Evolutionary conservation across 2,888 invertebrate species (phyloP), one percentile per base, ranked within the genome.

Genomic region (Trilocha varians): DNA sequence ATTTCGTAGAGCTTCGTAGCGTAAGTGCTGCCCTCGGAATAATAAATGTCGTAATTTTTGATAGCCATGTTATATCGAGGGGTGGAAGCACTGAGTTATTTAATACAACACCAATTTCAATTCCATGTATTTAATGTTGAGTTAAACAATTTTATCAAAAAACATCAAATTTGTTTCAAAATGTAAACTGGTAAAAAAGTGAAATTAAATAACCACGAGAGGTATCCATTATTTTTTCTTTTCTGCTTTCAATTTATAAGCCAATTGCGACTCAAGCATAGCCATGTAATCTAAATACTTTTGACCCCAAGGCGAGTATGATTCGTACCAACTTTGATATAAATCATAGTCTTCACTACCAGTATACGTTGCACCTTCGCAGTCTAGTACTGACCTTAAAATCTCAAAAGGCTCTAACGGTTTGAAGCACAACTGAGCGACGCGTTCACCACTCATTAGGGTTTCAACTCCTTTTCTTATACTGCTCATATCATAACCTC

Each of bases 371-470:
- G 73, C 70, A 0, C 52, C 53, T 13, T 66, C 55, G 34, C 59
- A 59, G 3, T 63, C 62, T 14, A 88, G 15, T 6, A 90, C 69
- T 3, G 74, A 70, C 2, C 75, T 59, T 5, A 89, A 57, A 5
- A 91, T 63, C 59, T 91, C 91, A 3, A 52, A 33, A 0, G 82
- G 87, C 1, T 66, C 45, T 8, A 91, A 58, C 0, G 91, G 90
- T 16, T 76, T 80, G 42, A 78, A 76, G 38, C 76, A 76, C 11
- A 91, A 61, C 13, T 80, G 69, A n/a, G 88, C 75, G 14, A 89
- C 68, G 35, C 91, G 72, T 1, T 70, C 65, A 0, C 88, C 70
- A 16, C 64, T 65, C 46, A 91, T 45, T 3, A 89, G 60, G 11
- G 55, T 64, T 8, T 79, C 61, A 0, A 89, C 58, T 0, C 77